Base-by-base conservation (phyloP, 2,797 vertebrate species). In the Gymnopithys bicolor region DNA sequence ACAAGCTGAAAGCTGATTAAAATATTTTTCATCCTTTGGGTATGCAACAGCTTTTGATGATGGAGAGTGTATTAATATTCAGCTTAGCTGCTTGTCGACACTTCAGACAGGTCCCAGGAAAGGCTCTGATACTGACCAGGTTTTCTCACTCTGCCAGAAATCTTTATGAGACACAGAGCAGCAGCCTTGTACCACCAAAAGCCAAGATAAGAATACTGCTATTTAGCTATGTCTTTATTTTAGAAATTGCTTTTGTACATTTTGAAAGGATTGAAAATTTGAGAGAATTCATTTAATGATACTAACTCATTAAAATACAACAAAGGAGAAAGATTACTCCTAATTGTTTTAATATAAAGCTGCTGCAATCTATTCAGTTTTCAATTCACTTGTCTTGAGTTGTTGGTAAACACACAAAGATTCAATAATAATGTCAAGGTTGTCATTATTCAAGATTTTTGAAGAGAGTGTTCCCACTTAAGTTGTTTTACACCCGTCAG, bases 1-100 rank as follows among this genome's bases (percentile, higher is more conserved):
- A 97, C 97, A 98, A 97, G 96, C 97, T 94, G 97, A 95, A 98
- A 97, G 97, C 97, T 97, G 98, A 98, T 98, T 98, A 98, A 98
- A 98, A 97, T 98, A 98, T 97, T 98, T 97, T 96, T 97, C 96
- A 97, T 98, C 98, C 97, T 98, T 97, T 97, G 97, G 97, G 97
- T 98, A 97, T 97, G 97, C 97, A 98, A 97, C 95, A 95, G 97
- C 97, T 97, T 98, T 98, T 98, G 98, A 98, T 98, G 98, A 97
- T 97, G 97, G 97, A 97, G 95, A 90, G 91, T 95, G 48, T 97
- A 98, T 98, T 98, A 98, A 97, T 98, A 98, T 98, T 98, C 97
- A 97, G 97, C 96, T 96, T 95, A 92, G 96, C 96, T 96, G 91
- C 97, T 95, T 98, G 97, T 98, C 96, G 92, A 96, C 96, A 97